A percentile compares a stretch with the other conserved stretches of the same genome.
phyloP scores from a whole-genome alignment of 2,113 vertebrate species.

The Peromyscus maniculatus region DNA sequence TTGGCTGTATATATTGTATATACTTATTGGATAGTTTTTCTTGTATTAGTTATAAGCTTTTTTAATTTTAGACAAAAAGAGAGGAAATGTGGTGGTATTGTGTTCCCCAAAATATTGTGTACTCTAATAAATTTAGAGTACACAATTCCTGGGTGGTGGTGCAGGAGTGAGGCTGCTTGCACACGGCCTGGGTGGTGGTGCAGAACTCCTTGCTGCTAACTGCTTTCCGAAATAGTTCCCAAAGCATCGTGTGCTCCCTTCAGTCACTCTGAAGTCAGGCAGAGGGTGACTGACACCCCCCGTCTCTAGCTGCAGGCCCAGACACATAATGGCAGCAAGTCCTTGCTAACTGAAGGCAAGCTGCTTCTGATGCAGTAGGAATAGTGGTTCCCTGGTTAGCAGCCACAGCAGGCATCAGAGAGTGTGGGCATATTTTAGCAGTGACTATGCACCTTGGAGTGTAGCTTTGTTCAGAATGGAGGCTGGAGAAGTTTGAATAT shows the following conservation, averaged over 20 bases:
- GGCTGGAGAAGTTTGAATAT: background rate
- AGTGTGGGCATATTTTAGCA: background rate
- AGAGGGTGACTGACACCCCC: background rate
- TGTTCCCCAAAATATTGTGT: no score
- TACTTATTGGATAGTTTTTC: no score
- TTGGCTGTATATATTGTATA: no score
- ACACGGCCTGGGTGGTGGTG: no score
- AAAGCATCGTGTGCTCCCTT: background rate
- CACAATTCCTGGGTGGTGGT: no score
- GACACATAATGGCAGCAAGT: background rate
- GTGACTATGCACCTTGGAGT: background rate
- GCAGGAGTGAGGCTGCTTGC: no score
- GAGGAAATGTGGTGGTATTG: no score
- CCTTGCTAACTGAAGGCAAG: background rate
- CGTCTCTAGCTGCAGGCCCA: background rate
- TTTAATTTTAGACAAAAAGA: no score
- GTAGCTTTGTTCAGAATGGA: background rate
- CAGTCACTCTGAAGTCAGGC: background rate
- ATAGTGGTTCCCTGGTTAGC: background rate
- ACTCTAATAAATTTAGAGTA: no score
- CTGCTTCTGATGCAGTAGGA: background rate
- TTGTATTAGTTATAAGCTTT: no score
- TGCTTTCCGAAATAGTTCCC: background rate
- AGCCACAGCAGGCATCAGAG: background rate
- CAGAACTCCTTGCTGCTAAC: background rate